Conservation (phyloP, 2,113 vertebrate species). For the Talpa occidentalis region DNA sequence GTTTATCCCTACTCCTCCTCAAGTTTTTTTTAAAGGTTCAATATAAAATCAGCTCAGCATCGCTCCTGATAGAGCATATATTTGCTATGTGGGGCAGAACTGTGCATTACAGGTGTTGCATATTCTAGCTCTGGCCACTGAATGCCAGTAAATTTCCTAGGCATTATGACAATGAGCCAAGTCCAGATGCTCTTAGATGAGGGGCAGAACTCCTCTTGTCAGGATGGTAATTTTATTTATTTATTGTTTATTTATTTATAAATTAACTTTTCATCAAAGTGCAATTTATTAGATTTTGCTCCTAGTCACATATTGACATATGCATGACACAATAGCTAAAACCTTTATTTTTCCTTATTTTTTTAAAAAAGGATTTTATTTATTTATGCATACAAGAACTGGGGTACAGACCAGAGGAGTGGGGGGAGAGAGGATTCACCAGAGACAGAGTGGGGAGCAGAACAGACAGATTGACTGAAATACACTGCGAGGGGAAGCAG, state of each 20-base stretch:
- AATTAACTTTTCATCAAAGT: constrained; percentile 65
- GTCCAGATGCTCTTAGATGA: background rate
- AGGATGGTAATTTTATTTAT: background rate
- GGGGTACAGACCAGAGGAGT: too few species aligned
- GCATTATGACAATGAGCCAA: background rate
- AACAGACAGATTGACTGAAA: too few species aligned
- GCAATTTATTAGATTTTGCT: constrained; percentile 56
- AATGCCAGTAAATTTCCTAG: background rate
- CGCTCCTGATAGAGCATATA: background rate
- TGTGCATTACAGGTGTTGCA: background rate
- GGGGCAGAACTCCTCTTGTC: background rate
- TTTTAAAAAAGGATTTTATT: too few species aligned
- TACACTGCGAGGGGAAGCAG: too few species aligned
- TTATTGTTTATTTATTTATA: too few species aligned
- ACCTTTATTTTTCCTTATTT: constrained; percentile 12
- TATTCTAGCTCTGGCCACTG: background rate
- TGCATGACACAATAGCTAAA: constrained; percentile 42
- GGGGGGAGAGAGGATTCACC: too few species aligned
- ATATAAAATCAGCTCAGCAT: background rate
- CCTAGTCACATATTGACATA: constrained; percentile 14
- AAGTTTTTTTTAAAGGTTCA: background rate
- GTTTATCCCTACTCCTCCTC: background rate
- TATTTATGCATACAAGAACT: too few species aligned
- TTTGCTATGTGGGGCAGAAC: background rate
- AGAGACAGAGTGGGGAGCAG: too few species aligned